Base-by-base conservation (phyloP, 2,888 invertebrate species). In the Apamea anceps region DNA sequence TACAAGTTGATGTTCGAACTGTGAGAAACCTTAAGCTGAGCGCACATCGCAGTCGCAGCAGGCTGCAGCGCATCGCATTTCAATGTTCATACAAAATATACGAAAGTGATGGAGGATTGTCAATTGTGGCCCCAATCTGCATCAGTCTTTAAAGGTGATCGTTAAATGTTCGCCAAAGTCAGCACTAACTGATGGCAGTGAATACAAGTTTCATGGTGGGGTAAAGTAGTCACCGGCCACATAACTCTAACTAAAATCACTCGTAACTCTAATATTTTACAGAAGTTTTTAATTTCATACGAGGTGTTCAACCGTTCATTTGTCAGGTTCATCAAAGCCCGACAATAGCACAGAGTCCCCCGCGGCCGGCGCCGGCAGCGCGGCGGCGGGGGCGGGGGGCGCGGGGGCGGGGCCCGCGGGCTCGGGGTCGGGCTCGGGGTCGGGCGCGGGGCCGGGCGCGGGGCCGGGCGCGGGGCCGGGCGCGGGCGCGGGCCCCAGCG, bases 371-470 rank as follows among this genome's bases (percentile, higher is more conserved):
- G 66, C 25, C 15, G 8, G 48, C 42, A 3, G 21, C 12, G 21
- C 3, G 21, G 12, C 18, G 71, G 37, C 25, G 71, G 54, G 32
- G 25, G 13, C 32, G 25, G 54, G 10, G 12, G 0, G 6, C 18
- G 45, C 3, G n/a, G 32, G 10, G 1, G 32, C 98, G 92, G 97
- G 32, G 32, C 18, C 32, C 1, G 18, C 18, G 32, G 32, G n/a
- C 3, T 15, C 4, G 7, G 67, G 13, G 6, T 8, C 98, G 92
- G 97, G 97, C 90, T 98, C 98, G 91, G 98, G 98, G 42, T 7
- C 42, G 92, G 97, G 97, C 90, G 98, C 98, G 91, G 98, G 98
- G 91, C 98, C 99, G n/a, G 57, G 25, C 62, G 37, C 37, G 37
- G 37, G 37, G 37, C 37, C 37, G 37, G 2, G 37, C 37, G 2